A percentile compares a stretch with the other conserved stretches of the same genome.
These are phyloP conservation scores for Fragum fragum DNA, from an alignment of 2,888 invertebrate genomes.

Conservation along the genomic window DNA sequence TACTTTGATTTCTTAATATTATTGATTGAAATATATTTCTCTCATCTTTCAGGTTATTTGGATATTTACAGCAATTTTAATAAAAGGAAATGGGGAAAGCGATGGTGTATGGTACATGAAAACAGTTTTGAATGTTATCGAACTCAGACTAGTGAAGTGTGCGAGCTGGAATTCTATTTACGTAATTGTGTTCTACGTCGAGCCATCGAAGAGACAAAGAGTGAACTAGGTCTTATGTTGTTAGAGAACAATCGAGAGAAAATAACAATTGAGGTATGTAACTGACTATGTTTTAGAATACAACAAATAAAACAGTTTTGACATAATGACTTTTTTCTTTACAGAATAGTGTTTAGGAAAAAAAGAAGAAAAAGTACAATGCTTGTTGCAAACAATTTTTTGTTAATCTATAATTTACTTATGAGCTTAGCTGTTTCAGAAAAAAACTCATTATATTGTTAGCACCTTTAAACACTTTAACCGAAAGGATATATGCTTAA, in stretches of 20 bases:
- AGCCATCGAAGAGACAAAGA: slow-evolving; percentile 78
- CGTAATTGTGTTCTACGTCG: slow-evolving; percentile 74
- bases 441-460: too few relatives aligned
- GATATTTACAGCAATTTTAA: slow-evolving; percentile 82
- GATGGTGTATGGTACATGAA: slow-evolving; percentile 79
- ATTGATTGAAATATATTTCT: too few relatives aligned
- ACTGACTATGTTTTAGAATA: not conserved
- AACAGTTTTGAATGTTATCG: slow-evolving; percentile 81
- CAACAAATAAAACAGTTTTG: too few relatives aligned
- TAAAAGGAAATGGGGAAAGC: slow-evolving; percentile 79
- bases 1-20: too few relatives aligned
- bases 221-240: slow-evolving; percentile 80
- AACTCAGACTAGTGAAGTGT: slow-evolving; percentile 69
- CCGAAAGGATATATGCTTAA: too few relatives aligned
- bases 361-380: too few relatives aligned
- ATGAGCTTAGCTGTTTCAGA: too few relatives aligned
- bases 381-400: too few relatives aligned
- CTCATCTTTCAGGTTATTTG: slow-evolving; percentile 72
- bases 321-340: too few relatives aligned
- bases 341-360: too few relatives aligned
- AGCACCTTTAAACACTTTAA: too few relatives aligned
- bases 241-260: slow-evolving; percentile 75
- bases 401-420: too few relatives aligned
- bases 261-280: slow-evolving; percentile 82
- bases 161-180: slow-evolving; percentile 78